Percentiles rank a stretch among this genome's conserved stretches.
phyloP scores from a whole-genome alignment of 1,140 invertebrate species.

The Nephila pilipes region DNA sequence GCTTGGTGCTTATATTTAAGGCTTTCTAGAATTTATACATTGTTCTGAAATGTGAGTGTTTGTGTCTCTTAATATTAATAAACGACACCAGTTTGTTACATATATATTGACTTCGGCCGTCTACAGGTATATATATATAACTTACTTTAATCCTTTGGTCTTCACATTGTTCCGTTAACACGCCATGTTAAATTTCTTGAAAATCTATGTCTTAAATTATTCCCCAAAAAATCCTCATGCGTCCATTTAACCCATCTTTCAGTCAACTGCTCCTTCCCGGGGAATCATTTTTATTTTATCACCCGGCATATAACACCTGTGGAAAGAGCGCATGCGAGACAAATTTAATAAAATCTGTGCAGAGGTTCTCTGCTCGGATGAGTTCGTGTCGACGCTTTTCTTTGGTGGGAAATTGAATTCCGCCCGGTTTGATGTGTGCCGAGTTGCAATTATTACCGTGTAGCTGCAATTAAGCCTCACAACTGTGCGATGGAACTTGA shows the following conservation, averaged over 20 bases:
- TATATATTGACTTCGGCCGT: no score
- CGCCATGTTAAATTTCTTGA: not conserved
- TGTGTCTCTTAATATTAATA: no score
- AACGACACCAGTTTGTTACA: no score
- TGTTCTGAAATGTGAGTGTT: no score
- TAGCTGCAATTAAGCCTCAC: conserved; percentile 5
- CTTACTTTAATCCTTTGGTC: not conserved
- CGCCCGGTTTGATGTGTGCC: conserved; percentile 1
- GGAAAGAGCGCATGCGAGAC: not conserved
- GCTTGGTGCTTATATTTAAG: no score
- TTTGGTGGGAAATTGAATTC: not conserved
- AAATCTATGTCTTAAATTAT: not conserved
- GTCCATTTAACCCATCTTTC: not conserved
- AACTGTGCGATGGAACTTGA: not conserved
- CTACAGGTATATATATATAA: no score
- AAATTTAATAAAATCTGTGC: conserved; percentile 13
- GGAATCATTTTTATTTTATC: not conserved
- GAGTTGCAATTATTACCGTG: not conserved
- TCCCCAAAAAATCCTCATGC: not conserved
- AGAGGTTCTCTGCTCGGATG: not conserved
- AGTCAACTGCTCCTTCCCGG: not conserved
- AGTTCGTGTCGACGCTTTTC: not conserved
- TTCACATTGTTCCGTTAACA: not conserved
- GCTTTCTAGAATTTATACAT: no score
- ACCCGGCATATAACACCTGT: not conserved